Percentiles rank a stretch among this genome's conserved stretches.
Conservation (phyloP, 53 echinoderm and acorn worm species). For the Glandiceps talaboti region DNA sequence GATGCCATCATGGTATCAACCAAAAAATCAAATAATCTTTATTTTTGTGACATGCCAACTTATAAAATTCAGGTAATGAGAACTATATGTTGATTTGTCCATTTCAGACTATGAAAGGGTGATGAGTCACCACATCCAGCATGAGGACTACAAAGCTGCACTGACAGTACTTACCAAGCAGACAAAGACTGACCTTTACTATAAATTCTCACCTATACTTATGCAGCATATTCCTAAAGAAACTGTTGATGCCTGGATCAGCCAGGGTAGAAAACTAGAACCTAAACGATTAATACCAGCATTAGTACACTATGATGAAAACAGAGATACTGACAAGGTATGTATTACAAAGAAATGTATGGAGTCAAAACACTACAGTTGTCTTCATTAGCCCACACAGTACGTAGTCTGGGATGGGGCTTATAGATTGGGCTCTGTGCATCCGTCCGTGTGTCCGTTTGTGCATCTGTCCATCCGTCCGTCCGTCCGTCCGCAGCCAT, state of each 20-base stretch:
- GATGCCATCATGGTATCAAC: too few relatives aligned
- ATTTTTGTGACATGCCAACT: too few relatives aligned
- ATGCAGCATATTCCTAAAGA: conserved; percentile 96
- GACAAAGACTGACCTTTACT: conserved; percentile 51
- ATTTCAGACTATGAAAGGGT: conserved; percentile 81
- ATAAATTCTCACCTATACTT: conserved; percentile 93
- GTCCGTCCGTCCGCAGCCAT: too few relatives aligned
- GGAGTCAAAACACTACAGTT: too few relatives aligned
- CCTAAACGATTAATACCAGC: conserved; percentile 84
- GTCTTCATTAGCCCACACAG: too few relatives aligned
- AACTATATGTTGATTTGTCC: not conserved
- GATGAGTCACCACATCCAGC: conserved; percentile 92
- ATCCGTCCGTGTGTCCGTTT: too few relatives aligned
- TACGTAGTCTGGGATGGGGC: too few relatives aligned
- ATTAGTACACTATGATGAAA: conserved; percentile 81
- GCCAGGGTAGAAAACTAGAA: conserved; percentile 49
- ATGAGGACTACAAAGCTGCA: conserved; percentile 68
- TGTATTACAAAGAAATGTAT: too few relatives aligned
- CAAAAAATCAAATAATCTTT: too few relatives aligned
- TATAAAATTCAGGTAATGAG: too few relatives aligned
- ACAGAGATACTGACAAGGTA: conserved; percentile 49
- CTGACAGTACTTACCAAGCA: conserved; percentile 78
- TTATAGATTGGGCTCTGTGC: too few relatives aligned
- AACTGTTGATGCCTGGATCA: conserved; percentile 79
- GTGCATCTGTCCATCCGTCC: too few relatives aligned